Evolutionary conservation across 2,797 vertebrate species (phyloP), one percentile per base, ranked within the genome.

Genomic region (Oophaga sylvatica): DNA sequence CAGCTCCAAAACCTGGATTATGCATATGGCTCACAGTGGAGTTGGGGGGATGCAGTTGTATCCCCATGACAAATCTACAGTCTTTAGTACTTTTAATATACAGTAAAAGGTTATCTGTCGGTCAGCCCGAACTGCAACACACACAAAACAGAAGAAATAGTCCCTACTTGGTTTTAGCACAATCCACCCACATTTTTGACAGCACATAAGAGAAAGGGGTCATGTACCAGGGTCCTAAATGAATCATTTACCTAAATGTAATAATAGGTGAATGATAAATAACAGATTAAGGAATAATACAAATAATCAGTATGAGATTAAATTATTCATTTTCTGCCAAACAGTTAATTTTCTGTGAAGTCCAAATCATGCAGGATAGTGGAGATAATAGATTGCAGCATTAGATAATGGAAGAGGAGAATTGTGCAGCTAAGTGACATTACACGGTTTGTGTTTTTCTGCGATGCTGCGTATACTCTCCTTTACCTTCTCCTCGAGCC

Each of bases 321-420:
- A 70, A 70, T 31, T 71, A 75, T 56, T 56, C 7, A 56, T 77
- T 77, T 77, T 19, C 22, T 77, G 48, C 16, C 71, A 48, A 77
- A 53, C 26, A 19, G 12, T 71, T 31, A 35, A 71, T 35, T 35
- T 29, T 71, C 17, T 13, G 26, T 31, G 13, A 71, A 35, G 7
- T 71, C 31, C 31, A 71, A 71, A 71, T 71, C 29, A 71, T 29
- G 16, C 29, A 35, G 57, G 26, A 11, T 20, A 80, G 29, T 78
- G 77, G 29, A 60, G 77, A 80, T n/a, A 19, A 60, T 11, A 16
- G 7, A 60, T 11, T 80, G 77, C 77, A 78, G 77, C 29, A 35
- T 20, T 3, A 60, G 17, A 60, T 13, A 35, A 80, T 35, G 29
- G 29, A 59, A 60, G 29, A 5, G 26, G 56, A 26, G 17, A 31